These are phyloP conservation scores for Donacobius atricapilla DNA, from an alignment of 2,113 vertebrate genomes.

Conservation along the genomic window DNA sequence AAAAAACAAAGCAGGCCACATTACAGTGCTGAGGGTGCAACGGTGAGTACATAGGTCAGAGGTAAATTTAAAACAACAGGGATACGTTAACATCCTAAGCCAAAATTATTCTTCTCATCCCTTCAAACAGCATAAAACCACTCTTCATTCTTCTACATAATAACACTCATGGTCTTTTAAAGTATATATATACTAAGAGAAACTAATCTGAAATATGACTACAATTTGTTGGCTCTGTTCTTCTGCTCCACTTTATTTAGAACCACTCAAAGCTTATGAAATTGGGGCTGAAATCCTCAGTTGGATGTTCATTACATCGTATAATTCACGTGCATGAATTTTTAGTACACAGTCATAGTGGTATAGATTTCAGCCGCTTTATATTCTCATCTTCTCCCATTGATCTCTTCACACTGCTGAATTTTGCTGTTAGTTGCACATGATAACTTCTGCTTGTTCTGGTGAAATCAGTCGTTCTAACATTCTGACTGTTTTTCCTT, in stretches of 20 bases:
- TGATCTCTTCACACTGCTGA: not conserved
- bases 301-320: not conserved
- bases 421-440: not conserved
- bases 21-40: not conserved
- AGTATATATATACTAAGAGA: not conserved
- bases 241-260: not conserved
- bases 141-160: not conserved
- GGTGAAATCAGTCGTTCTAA: not conserved
- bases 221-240: not conserved
- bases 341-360: not conserved
- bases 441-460: not conserved
- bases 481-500: not conserved
- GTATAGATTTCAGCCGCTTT: not conserved
- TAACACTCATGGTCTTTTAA: not conserved
- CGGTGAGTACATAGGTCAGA: not conserved
- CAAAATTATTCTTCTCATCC: not conserved
- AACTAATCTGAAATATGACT: not conserved
- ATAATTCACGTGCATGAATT: not conserved
- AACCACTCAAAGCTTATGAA: not conserved
- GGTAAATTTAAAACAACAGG: not conserved
- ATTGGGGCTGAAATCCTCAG: not conserved
- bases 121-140: not conserved
- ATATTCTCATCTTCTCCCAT: not conserved
- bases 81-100: fast-evolving
- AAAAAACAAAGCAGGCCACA: not conserved